These are phyloP conservation scores for Pogonomyrmex barbatus DNA, from an alignment of 1,140 invertebrate species.

Conservation along the genomic window DNA sequence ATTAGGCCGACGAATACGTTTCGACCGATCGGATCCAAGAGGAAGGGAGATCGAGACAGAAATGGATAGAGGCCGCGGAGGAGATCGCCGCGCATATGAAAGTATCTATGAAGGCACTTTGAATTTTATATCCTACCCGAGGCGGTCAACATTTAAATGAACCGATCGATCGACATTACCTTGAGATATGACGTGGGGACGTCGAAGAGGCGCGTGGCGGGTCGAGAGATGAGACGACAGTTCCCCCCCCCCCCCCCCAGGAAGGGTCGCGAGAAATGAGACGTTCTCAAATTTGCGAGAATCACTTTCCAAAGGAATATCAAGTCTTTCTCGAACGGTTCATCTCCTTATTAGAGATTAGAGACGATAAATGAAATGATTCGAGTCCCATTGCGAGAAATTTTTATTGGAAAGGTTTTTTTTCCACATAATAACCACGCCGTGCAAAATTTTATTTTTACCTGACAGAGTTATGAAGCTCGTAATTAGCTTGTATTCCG, in stretches of 20 bases:
- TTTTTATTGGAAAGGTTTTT: conserved; percentile 52
- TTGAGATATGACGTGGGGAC: conserved; percentile 63
- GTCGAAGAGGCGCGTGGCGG: conserved; percentile 65
- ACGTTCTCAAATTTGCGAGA: conserved; percentile 73
- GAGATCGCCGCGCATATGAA: conserved; percentile 78
- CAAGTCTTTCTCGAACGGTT: conserved; percentile 59
- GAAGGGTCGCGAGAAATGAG: conserved; percentile 72
- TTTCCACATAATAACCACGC: conserved; percentile 21
- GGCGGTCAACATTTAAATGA: conserved; percentile 83
- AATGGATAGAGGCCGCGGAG: conserved; percentile 45
- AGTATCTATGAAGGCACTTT: conserved; percentile 82
- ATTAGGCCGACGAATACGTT: conserved; percentile 78
- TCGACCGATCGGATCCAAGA: conserved; percentile 59
- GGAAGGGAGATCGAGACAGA: conserved; percentile 37
- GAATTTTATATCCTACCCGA: conserved; percentile 79
- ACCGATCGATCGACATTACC: conserved; percentile 79
- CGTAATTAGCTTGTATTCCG: background rate
- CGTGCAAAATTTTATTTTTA: background rate
- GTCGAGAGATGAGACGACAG: conserved; percentile 40
- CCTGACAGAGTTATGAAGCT: background rate
- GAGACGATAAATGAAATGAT: conserved; percentile 62
- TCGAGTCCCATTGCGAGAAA: conserved; percentile 67
- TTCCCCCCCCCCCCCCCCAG: conserved; percentile 50
- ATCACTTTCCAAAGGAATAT: conserved; percentile 61
- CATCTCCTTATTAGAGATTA: conserved; percentile 68